Evolutionary conservation across 2,113 vertebrate species (phyloP).

Genomic region (Cephalopholis sonnerati): DNA sequence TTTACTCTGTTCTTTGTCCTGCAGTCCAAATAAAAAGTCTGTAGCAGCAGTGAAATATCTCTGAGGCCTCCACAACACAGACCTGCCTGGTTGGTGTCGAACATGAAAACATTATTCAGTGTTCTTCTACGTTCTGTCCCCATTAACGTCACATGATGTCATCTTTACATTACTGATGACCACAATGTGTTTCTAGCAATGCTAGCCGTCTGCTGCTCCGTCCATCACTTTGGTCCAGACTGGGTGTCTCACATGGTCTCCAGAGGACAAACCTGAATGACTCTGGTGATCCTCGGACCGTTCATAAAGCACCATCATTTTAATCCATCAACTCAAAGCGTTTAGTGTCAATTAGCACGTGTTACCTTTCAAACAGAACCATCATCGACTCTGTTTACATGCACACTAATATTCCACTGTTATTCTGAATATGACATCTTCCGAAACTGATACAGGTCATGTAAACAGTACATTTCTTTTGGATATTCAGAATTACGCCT

Average conservation of each 20-base stretch:
- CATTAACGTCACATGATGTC: background rate
- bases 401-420: too few species aligned
- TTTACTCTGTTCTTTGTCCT: background rate
- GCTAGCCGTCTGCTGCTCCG: background rate
- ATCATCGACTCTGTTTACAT: too few species aligned
- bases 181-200: background rate
- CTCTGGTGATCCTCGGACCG: background rate
- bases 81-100: background rate
- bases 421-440: too few species aligned
- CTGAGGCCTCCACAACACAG: background rate
- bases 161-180: background rate
- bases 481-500: too few species aligned
- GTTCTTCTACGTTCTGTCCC: background rate
- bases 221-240: background rate
- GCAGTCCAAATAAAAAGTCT: background rate
- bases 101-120: background rate
- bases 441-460: too few species aligned
- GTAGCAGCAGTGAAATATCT: conserved; percentile 33
- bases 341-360: background rate
- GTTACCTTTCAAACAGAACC: background rate
- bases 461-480: too few species aligned
- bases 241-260: conserved; percentile 6
- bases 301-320: too few species aligned
- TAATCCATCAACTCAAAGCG: background rate
- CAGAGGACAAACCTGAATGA: background rate